Evolutionary conservation across 2,797 vertebrate species (phyloP).

Genomic region (Percopsis omiscomaycus): DNA sequence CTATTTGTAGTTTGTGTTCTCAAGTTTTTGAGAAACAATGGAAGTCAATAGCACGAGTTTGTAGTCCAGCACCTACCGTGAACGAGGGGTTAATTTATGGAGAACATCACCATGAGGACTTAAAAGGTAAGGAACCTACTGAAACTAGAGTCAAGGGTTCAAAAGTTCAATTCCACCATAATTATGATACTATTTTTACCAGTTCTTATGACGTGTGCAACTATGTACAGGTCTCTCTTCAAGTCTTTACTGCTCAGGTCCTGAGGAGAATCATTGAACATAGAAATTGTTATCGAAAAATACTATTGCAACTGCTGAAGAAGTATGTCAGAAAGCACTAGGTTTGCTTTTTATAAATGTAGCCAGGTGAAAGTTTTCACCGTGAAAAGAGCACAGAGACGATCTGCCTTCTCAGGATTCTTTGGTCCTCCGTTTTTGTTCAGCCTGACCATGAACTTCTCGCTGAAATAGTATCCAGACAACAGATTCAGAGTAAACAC

Average conservation of each 20-base stretch:
- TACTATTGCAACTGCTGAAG: background rate
- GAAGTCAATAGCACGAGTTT: too few species aligned
- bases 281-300: constrained; percentile 1
- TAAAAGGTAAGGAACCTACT: too few species aligned
- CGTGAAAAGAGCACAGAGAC: constrained; percentile 96
- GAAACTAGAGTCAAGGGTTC: too few species aligned
- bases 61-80: too few species aligned
- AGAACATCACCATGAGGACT: too few species aligned
- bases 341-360: background rate
- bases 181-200: constrained; percentile 73
- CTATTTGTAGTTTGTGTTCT: too few species aligned
- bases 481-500: constrained; percentile 27
- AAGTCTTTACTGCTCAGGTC: constrained; percentile 99
- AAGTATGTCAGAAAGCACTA: background rate
- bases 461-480: constrained; percentile 78
- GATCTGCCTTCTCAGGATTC: constrained; percentile 96
- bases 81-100: too few species aligned
- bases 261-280: constrained; percentile 65
- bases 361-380: constrained; percentile 65
- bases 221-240: constrained; percentile 97
- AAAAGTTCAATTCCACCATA: too few species aligned
- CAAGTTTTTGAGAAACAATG: too few species aligned
- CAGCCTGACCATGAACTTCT: constrained; percentile 97
- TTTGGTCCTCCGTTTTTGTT: constrained; percentile 98
- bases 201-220: constrained; percentile 95